Evolutionary conservation across 2,797 vertebrate species (phyloP).

Genomic region (Bufotes viridis): DNA sequence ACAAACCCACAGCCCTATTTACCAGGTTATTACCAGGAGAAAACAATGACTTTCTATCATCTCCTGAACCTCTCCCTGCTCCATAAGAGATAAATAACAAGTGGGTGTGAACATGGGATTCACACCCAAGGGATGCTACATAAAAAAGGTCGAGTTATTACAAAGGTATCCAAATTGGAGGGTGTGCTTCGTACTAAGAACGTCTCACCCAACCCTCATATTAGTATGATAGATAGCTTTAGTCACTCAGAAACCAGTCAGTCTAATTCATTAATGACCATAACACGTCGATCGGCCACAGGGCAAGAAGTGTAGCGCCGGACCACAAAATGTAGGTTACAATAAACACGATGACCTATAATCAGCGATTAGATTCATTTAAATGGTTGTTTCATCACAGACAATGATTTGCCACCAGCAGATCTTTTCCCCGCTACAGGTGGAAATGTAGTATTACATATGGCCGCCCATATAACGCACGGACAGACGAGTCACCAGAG

Average conservation of each 20-base stretch:
- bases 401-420: too few relatives aligned
- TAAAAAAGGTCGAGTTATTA: conserved; percentile 41
- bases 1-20: conserved; percentile 29
- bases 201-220: conserved; percentile 26
- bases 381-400: too few relatives aligned
- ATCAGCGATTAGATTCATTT: not conserved
- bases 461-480: too few relatives aligned
- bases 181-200: conserved; percentile 31
- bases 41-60: conserved; percentile 31
- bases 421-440: too few relatives aligned
- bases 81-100: conserved; percentile 8
- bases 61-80: conserved; percentile 15
- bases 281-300: not conserved
- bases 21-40: not conserved
- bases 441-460: too few relatives aligned
- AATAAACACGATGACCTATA: not conserved
- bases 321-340: not conserved
- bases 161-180: conserved; percentile 41
- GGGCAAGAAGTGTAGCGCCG: too few relatives aligned
- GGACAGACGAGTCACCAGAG: too few relatives aligned
- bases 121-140: conserved; percentile 52
- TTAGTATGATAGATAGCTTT: not conserved
- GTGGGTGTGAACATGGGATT: conserved; percentile 25
- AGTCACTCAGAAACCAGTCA: conserved; percentile 4
- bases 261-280: not conserved